phyloP scores from a whole-genome alignment of 1,140 invertebrate genomes.

The Matsumurasca onukii region DNA sequence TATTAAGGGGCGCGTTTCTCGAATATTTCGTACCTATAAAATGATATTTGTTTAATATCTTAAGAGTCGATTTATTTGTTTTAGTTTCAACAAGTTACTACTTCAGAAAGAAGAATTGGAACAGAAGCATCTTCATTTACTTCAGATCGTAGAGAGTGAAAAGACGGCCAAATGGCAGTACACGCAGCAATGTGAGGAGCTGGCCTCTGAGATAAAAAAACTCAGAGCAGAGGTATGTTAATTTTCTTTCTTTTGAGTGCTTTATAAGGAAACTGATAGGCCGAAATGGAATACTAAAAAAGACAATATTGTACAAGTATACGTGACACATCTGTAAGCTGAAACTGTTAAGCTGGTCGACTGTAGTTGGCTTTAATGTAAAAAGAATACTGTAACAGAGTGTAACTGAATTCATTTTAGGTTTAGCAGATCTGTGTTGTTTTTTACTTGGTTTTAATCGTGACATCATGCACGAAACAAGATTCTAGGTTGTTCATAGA shows the following conservation, averaged over 20 bases:
- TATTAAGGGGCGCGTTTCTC: too few species aligned
- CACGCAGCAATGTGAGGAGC: conserved; percentile 88
- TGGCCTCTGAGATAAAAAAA: conserved; percentile 86
- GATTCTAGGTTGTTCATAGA: too few species aligned
- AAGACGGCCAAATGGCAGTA: conserved; percentile 93
- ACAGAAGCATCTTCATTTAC: conserved; percentile 88
- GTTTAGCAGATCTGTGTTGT: too few species aligned
- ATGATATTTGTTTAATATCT: too few species aligned
- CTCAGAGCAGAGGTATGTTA: conserved; percentile 76
- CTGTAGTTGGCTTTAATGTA: too few species aligned
- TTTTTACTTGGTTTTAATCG: too few species aligned
- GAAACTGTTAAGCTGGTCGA: background rate
- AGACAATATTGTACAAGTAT: background rate
- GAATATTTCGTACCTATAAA: too few species aligned
- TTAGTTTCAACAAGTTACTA: conserved; percentile 88
- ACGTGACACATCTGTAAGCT: background rate
- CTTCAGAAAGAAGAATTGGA: conserved; percentile 91
- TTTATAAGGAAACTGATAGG: background rate
- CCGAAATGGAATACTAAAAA: background rate
- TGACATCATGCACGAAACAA: too few species aligned
- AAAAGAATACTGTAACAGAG: too few species aligned
- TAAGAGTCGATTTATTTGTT: conserved; percentile 44
- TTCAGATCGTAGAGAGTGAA: conserved; percentile 91
- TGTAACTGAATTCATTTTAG: too few species aligned
- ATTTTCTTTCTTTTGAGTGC: background rate